Conservation (phyloP, 2,888 invertebrate genomes). For the Euzetes globulus region DNA sequence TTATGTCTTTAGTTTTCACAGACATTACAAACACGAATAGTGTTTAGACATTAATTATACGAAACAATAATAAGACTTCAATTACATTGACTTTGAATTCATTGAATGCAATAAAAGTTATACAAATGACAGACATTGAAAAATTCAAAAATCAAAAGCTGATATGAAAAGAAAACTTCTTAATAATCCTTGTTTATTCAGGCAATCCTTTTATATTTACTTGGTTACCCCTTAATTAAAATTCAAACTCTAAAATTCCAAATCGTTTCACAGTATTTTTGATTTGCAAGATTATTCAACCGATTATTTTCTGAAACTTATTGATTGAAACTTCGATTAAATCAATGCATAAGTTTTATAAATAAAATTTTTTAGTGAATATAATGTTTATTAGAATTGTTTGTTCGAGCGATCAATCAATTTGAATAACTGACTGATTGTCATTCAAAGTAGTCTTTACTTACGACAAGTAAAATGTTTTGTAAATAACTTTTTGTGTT, state of each 20-base stretch:
- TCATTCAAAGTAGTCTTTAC: background rate
- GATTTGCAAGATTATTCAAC: background rate
- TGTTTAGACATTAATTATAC: slow-evolving; percentile 7
- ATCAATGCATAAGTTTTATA: background rate
- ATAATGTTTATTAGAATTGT: background rate
- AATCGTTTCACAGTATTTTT: too few species aligned
- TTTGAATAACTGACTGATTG: background rate
- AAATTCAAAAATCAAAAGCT: background rate
- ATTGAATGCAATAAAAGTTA: background rate
- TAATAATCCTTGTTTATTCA: too few species aligned
- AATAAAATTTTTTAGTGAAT: background rate
- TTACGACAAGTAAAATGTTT: background rate
- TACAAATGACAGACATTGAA: background rate
- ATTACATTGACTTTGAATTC: background rate
- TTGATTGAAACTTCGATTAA: background rate
- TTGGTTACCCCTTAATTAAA: too few species aligned
- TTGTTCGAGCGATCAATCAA: background rate
- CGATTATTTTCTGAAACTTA: background rate
- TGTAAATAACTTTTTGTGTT: too few species aligned
- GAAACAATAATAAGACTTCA: slow-evolving; percentile 5
- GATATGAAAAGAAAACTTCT: too few species aligned
- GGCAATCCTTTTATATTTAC: too few species aligned
- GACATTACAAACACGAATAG: background rate
- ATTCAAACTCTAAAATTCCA: too few species aligned
- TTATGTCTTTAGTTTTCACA: background rate